Evolutionary conservation across 2,113 vertebrate genomes (phyloP), one percentile per base, ranked within the genome.

Genomic region (Poeciliopsis turrubarensis): DNA sequence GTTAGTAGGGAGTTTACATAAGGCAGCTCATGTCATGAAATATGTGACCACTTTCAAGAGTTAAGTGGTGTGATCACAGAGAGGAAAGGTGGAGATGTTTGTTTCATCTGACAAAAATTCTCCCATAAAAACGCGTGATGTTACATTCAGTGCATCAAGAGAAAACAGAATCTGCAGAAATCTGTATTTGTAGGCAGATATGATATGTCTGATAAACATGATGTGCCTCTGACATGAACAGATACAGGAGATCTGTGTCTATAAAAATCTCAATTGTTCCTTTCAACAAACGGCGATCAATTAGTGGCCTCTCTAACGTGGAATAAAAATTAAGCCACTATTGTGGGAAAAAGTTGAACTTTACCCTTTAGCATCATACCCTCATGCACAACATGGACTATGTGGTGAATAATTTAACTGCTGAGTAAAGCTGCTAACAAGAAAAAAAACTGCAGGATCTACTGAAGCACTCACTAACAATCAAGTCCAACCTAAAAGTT

Each of bases 211-310:
- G 8, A 22, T 10, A 22, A 54, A 54, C 15, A 9, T 54, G 22
- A 54, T 54, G 22, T 10, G 51, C 51, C 51, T 54, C 51, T 54
- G 62, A 14, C 66, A 71, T 72, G 29, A 70, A 39, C 39, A 32
- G 68, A 77, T 84, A 54, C n/a, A 73, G 79, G 78, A 80, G 60
- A 68, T 70, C 7, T 39, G 30, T 66, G 70, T 81, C 71, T 68
- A 68, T 61, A 61, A 39, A 80, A 87, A 77, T 70, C 32, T 32
- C 7, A 83, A 60, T 25, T 57, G 27, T 72, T 74, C 13, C 60
- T 66, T 73, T 66, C 15, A 47, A 8, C 30, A 77, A 65, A 60
- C 79, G 11, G 32, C 9, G 65, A 54, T 3, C 47, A 70, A n/a
- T 51, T 26, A 37, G 31, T 63, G 62, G 37, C 63, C 66, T 65